Percentiles rank a stretch among this genome's conserved stretches.
These are phyloP conservation scores for Dasyornis broadbenti DNA, from an alignment of 2,113 vertebrate genomes.

Conservation along the genomic window DNA sequence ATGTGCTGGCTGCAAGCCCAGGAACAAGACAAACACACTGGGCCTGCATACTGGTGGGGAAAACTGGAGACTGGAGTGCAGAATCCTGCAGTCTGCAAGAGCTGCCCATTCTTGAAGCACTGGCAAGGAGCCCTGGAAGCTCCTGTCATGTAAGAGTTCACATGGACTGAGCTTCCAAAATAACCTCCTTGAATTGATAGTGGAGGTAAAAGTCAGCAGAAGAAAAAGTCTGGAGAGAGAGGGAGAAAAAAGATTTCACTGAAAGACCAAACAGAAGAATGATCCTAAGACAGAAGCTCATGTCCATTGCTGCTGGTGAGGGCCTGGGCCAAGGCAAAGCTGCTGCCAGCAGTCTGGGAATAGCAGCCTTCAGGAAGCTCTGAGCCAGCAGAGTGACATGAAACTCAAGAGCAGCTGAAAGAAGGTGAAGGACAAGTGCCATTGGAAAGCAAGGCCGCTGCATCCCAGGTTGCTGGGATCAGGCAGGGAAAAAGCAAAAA, in stretches of 20 bases:
- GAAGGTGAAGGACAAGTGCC: background rate
- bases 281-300: background rate
- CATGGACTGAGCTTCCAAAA: background rate
- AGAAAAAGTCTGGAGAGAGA: background rate
- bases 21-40: background rate
- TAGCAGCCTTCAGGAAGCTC: background rate
- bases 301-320: background rate
- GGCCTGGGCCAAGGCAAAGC: background rate
- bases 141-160: background rate
- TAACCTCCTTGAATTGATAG: background rate
- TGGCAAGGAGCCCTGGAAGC: background rate
- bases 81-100: background rate
- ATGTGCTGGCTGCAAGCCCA: conserved; percentile 23
- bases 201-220: background rate
- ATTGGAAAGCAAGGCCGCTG: background rate
- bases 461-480: background rate
- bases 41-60: background rate
- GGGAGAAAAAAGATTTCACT: background rate
- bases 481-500: background rate
- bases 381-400: background rate
- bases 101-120: background rate
- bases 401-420: background rate
- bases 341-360: background rate
- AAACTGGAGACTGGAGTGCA: background rate
- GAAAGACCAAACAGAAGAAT: background rate